Evolutionary conservation across 2,888 invertebrate genomes (phyloP), one percentile per base, ranked within the genome.

Genomic region (Drosophila acutilabella): DNA sequence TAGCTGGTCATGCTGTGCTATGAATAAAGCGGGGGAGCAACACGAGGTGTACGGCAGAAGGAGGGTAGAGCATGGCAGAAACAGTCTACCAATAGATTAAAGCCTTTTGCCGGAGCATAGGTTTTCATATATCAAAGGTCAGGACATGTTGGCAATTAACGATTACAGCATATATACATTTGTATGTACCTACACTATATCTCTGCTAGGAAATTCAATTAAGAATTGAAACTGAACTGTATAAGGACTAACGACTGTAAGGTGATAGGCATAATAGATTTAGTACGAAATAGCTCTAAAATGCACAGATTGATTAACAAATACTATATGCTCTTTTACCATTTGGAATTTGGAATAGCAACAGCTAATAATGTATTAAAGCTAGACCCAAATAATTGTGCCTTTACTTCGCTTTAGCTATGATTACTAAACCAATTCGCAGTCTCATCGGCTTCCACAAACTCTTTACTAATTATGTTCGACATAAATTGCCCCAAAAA

Each of bases 101-200:
- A 76, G 75, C 72, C 48, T 59, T 56, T 11, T 38, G 40, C 58
- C 40, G 56, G 64, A 61, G 64, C 64, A 47, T 64, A 48, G 64
- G 42, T 66, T 81, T 81, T 54, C 42, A 59, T 81, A 80, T 80
- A 82, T 80, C 81, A 81, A 81, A 82, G 81, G 80, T 82, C 82
- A 82, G 79, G 72, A 78, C 80, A 82, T 74, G 80, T 53, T 64
- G 42, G 51, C 67, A 72, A 76, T 76, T 76, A 72, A 76, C 72
- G 77, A 72, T 67, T 67, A 56, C 41, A 61, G 48, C 53, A 56
- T 18, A 47, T 36, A n/a, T 36, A 36, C 23, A 13, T 14, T 16
- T 50, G 23, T 3, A 30, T 42, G 16, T 54, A 42, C 30, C 30
- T 30, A 30, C 7, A 30, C 7, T 30, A 30, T 30, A 30, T 30